Percentiles rank a stretch among this genome's conserved stretches.
phyloP scores from a whole-genome alignment of 2,888 invertebrate species.

The Eurytoma californica region DNA sequence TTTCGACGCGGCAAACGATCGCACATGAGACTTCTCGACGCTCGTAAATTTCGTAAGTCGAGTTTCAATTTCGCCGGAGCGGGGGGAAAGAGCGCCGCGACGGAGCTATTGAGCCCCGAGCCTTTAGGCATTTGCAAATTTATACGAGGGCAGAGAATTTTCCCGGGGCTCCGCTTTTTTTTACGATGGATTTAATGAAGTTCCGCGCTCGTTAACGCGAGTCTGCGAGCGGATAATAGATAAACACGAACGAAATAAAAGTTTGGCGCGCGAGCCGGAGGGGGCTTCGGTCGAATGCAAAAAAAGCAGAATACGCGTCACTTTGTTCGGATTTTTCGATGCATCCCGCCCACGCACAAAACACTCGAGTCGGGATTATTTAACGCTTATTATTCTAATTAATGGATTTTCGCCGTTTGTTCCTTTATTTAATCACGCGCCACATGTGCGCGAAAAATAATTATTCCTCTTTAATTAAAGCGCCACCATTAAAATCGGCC shows the following conservation, averaged over 20 bases:
- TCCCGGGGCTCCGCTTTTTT: neutral
- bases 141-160: constrained; percentile 27
- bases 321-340: constrained; percentile 39
- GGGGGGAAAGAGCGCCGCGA: neutral
- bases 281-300: too few species aligned
- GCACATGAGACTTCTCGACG: constrained; percentile 8
- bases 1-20: neutral
- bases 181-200: constrained; percentile 47
- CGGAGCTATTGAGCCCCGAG: constrained; percentile 24
- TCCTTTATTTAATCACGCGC: too few species aligned
- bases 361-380: neutral
- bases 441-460: neutral
- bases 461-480: neutral
- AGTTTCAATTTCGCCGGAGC: constrained; percentile 19
- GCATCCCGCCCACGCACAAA: neutral
- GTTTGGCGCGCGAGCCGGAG: constrained; percentile 11
- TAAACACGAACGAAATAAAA: constrained; percentile 45
- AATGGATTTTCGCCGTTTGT: neutral
- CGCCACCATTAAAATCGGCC: too few species aligned
- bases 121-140: constrained; percentile 48
- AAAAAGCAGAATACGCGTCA: neutral
- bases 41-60: neutral
- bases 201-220: constrained; percentile 39
- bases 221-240: constrained; percentile 29
- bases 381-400: constrained; percentile 24